Evolutionary conservation across 1,140 invertebrate genomes (phyloP), one percentile per base, ranked within the genome.

Genomic region (Tetramorium parvispinum): DNA sequence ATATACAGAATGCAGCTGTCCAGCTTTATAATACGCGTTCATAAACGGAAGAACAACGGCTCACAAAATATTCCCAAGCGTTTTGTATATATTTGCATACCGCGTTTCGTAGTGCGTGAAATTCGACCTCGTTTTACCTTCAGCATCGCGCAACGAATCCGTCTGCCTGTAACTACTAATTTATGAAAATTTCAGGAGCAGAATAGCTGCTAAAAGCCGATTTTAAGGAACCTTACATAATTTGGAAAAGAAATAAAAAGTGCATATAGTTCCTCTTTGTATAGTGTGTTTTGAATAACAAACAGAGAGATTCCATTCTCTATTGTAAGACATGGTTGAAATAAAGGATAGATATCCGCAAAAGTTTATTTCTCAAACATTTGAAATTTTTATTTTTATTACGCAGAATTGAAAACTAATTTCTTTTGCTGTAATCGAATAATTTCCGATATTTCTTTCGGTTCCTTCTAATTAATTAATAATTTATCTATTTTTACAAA

Each of bases 21-120:
- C 10, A 18, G 66, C 51, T 57, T 82, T 71, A 21, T 57, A 57
- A 82, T 68, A 81, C 51, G 27, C 27, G 24, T 76, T 75, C 53
- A 46, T 37, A 87, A 91, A 78, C 89, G 85, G 37, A 86, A 85
- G 86, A 86, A 90, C 81, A 86, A 91, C 53, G 88, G 87, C 18
- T 53, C 70, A 66, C 77, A 86, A 88, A 91, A 59, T 77, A 86
- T 85, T 88, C 87, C 49, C 79, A 78, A 71, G 57, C 78, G 91
- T 89, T 92, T 92, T 89, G 87, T 92, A 92, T 79, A 92, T 89
- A 92, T 92, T 93, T 93, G 91, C 91, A 92, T 92, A 89, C 85
- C 43, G 86, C 85, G 75, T 89, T 91, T 73, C 86, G 24, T 68
- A 88, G 86, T 87, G 81, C 76, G 85, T 86, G 85, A 92, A 92